Conservation (phyloP, 2,888 invertebrate species). For the Spilarctia lutea region DNA sequence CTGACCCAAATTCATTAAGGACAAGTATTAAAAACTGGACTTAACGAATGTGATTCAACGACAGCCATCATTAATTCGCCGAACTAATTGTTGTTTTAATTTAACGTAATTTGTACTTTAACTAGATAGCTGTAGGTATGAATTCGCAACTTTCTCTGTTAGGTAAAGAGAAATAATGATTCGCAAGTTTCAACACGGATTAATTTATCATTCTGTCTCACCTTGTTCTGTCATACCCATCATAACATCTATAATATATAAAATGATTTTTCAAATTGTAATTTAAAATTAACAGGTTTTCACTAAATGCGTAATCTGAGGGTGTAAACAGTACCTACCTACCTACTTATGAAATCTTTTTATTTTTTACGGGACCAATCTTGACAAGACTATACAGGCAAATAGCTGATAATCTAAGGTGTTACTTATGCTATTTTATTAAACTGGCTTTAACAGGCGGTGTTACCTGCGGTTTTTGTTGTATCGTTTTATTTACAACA, state of each 20-base stretch:
- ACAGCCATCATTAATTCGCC: constrained; percentile 32
- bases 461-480: too few relatives aligned
- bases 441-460: too few relatives aligned
- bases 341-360: too few relatives aligned
- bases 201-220: neutral
- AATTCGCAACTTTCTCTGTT: neutral
- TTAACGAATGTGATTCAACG: constrained; percentile 47
- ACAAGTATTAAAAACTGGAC: constrained; percentile 42
- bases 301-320: too few relatives aligned
- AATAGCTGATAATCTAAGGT: too few relatives aligned
- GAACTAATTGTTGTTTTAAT: constrained; percentile 26
- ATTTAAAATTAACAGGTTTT: too few relatives aligned
- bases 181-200: neutral
- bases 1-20: constrained; percentile 43
- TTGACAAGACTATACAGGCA: too few relatives aligned
- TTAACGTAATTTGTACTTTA: constrained; percentile 6
- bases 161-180: neutral
- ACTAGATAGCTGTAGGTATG: neutral
- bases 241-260: neutral
- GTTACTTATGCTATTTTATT: too few relatives aligned
- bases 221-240: neutral
- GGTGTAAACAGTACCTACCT: too few relatives aligned
- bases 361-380: too few relatives aligned
- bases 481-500: too few relatives aligned
- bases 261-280: too few relatives aligned